These are phyloP conservation scores for Luperina testacea DNA, from an alignment of 2,888 invertebrate species.

Conservation along the genomic window DNA sequence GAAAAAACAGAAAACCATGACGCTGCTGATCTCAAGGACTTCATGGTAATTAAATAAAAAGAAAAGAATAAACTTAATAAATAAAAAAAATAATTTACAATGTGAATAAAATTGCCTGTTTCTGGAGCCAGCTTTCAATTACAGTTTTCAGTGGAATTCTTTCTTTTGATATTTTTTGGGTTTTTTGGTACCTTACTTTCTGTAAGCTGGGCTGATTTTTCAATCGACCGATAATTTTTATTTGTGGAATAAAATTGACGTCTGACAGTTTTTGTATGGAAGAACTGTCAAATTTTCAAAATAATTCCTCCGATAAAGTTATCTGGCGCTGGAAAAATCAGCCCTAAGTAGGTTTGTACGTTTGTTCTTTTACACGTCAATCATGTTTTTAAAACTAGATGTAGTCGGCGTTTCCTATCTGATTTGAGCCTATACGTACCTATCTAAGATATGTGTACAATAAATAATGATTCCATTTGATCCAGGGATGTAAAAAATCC, in stretches of 20 bases:
- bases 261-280: no score
- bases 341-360: no score
- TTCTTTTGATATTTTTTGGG: background rate
- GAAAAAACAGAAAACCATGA: background rate
- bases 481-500: background rate
- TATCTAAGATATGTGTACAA: background rate
- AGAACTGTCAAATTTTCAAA: no score
- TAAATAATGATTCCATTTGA: constrained; percentile 5
- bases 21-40: background rate
- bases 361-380: background rate
- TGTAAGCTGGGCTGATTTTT: no score
- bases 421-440: background rate
- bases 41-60: background rate
- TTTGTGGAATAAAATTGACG: no score
- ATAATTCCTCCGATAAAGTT: no score
- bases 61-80: background rate
- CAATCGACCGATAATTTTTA: no score
- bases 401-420: background rate
- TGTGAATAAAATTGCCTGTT: background rate
- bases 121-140: background rate
- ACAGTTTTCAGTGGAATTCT: background rate
- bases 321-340: no score
- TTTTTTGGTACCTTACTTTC: background rate
- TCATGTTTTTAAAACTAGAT: background rate
- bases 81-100: background rate